Base-by-base conservation (phyloP, 1,140 invertebrate genomes). In the Linepithema humile region DNA sequence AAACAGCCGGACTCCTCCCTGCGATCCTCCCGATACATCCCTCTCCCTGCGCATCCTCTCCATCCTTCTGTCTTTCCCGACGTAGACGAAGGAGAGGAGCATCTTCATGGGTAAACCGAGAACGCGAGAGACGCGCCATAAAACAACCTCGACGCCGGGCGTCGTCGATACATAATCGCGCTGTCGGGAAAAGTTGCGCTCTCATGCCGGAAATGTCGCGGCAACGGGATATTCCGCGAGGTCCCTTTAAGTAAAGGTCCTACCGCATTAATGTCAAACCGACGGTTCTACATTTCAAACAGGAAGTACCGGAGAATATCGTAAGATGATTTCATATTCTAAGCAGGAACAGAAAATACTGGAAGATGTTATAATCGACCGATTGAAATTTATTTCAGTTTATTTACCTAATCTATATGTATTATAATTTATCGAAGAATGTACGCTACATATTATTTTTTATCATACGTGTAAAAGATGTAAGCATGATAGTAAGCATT, bases 111-210 rank as follows among this genome's bases (percentile, higher is more conserved):
- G 10, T 83, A 60, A 75, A 48, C 17, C 86, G 73, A 60, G 75
- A 70, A 75, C 45, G 85, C 62, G 50, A 60, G 48, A 50, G 74
- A 84, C 69, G 43, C 64, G 69, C 67, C 65, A 88, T 88, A 88
- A 88, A 88, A 88, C 87, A 86, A 88, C 84, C 26, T 43, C 84
- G 82, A 87, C 50, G 82, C 82, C 45, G n/a, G 73, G 74, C 85
- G 82, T 88, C 86, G 85, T 87, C 86, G 86, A 88, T 88, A 88
- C 77, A 85, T 88, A 88, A 88, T 88, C 82, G 72, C 87, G 48
- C 38, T 55, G 55, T 32, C 59, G 73, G 60, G 77, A 78, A 88
- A 88, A 88, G 72, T 88, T 74, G 82, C 82, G 53, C 60, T 69
- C 48, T 78, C 72, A 75, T 45, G 72, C 72, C 86, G 86, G 84